A percentile compares a stretch with the other conserved stretches of the same genome.
Evolutionary conservation across 1,140 invertebrate species (phyloP).

Genomic region (Lepidurus packardi): DNA sequence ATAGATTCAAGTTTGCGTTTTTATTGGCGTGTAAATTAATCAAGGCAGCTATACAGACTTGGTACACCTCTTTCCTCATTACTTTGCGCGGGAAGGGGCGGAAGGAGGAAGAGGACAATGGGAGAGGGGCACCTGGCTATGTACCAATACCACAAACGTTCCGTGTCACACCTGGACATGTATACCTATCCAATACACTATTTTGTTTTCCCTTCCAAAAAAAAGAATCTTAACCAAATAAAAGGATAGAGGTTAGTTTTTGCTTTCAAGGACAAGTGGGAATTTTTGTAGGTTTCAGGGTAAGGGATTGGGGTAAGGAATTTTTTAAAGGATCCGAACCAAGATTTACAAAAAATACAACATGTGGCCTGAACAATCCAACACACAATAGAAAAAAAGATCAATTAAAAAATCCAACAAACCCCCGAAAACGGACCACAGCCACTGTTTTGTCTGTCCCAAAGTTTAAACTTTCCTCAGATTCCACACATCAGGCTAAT

Average conservation of each 20-base stretch:
- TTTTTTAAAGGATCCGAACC: neutral
- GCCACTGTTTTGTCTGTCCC: neutral
- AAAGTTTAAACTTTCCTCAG: neutral
- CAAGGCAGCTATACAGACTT: constrained; percentile 21
- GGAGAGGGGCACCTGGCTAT: neutral
- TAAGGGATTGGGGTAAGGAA: too few species aligned
- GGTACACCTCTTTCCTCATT: constrained; percentile 9
- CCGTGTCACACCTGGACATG: neutral
- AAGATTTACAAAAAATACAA: constrained; percentile 22
- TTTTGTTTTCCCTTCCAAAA: too few species aligned
- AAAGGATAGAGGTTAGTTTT: too few species aligned
- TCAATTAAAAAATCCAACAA: neutral
- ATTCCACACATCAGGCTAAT: constrained; percentile 13
- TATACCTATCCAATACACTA: too few species aligned
- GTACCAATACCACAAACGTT: neutral
- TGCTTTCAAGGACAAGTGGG: too few species aligned
- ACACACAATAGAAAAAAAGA: neutral
- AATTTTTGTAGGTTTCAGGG: too few species aligned
- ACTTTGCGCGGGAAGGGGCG: neutral
- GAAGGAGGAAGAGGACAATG: neutral
- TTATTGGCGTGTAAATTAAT: constrained; percentile 22
- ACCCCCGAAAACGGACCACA: too few species aligned
- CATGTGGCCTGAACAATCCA: constrained; percentile 1
- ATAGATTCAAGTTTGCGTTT: constrained; percentile 22
- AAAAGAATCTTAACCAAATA: too few species aligned